These are phyloP conservation scores for Bombus polaris DNA, from an alignment of 1,140 invertebrate species.

Conservation along the genomic window DNA sequence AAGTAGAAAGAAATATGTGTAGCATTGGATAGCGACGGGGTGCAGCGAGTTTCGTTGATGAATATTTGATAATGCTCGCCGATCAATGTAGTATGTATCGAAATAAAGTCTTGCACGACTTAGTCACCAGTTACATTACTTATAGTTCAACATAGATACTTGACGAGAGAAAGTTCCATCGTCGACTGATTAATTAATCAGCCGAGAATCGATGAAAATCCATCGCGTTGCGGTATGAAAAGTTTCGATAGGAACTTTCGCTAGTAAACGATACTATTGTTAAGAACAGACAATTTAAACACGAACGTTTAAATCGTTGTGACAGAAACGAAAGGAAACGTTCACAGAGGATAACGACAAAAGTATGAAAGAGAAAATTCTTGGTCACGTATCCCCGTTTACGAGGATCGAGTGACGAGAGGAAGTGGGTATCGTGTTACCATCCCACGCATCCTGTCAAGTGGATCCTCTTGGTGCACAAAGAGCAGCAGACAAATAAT, in stretches of 20 bases:
- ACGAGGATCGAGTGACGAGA: constrained; percentile 77
- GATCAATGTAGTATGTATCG: constrained; percentile 52
- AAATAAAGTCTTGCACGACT: neutral
- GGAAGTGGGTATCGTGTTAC: constrained; percentile 80
- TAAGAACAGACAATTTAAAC: neutral
- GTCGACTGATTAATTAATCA: constrained; percentile 38
- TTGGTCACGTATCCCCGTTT: constrained; percentile 39
- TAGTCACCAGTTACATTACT: constrained; percentile 31
- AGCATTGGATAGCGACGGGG: constrained; percentile 30
- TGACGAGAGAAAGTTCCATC: constrained; percentile 16
- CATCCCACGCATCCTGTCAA: constrained; percentile 82
- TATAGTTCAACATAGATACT: constrained; percentile 35
- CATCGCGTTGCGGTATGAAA: too few species aligned
- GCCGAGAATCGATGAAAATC: neutral
- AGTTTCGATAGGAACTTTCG: neutral
- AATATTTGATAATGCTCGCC: constrained; percentile 52
- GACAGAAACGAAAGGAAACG: neutral
- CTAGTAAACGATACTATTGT: neutral
- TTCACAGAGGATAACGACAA: neutral
- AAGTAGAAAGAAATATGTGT: neutral
- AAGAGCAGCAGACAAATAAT: constrained; percentile 82
- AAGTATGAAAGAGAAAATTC: constrained; percentile 44
- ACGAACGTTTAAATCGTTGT: neutral
- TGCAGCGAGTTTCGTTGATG: constrained; percentile 39
- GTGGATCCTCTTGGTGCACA: constrained; percentile 76